These are phyloP conservation scores for Drosophila paulistorum DNA, from an alignment of 1,140 invertebrate species.

Conservation along the genomic window DNA sequence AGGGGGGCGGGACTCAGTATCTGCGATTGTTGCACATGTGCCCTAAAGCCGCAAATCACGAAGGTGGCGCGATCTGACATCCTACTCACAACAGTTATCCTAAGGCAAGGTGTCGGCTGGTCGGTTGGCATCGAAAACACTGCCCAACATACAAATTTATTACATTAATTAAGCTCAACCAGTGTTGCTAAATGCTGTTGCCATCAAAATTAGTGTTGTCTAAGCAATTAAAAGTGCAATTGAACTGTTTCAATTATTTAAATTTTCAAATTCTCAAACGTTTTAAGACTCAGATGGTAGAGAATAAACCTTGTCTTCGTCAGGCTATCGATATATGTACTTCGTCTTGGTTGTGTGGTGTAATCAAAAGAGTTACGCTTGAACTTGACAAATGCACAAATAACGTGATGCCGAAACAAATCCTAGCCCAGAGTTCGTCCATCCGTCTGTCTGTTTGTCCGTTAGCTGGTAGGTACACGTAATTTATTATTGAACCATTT, in stretches of 20 bases:
- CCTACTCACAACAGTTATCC: constrained; percentile 59
- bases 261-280: too few relatives aligned
- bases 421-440: constrained; percentile 31
- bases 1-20: constrained; percentile 9
- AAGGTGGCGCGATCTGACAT: constrained; percentile 77
- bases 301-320: background rate
- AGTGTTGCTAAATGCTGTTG: background rate
- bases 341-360: constrained; percentile 43
- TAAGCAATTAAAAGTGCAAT: too few relatives aligned
- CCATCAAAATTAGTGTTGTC: too few relatives aligned
- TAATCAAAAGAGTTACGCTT: constrained; percentile 63
- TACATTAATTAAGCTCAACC: background rate
- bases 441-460: constrained; percentile 4
- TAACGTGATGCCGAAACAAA: constrained; percentile 73
- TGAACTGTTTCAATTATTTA: too few relatives aligned
- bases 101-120: constrained; percentile 64
- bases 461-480: constrained; percentile 31
- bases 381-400: constrained; percentile 80
- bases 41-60: constrained; percentile 77
- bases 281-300: too few relatives aligned
- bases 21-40: constrained; percentile 55
- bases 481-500: constrained; percentile 80
- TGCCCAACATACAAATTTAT: background rate
- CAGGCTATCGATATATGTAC: background rate
- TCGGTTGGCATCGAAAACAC: constrained; percentile 10